A percentile compares a stretch with the other conserved stretches of the same genome.
Conservation (phyloP, 2,797 vertebrate species). For the Aphelocoma californica region DNA sequence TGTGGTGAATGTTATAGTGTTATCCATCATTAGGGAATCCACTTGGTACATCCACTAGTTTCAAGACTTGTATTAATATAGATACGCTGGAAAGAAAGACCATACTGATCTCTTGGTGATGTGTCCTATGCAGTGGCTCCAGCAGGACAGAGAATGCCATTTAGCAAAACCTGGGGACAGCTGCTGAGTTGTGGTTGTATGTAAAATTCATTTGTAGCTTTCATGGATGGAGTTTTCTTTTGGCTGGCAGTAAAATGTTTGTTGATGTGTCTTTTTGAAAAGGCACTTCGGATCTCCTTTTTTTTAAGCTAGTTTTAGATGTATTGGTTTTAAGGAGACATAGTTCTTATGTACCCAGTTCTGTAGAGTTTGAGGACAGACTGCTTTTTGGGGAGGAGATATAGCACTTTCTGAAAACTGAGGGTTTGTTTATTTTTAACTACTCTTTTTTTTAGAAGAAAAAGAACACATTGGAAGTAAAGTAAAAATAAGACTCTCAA, state of each 20-base stretch:
- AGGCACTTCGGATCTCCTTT: not conserved
- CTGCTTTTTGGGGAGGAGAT: not conserved
- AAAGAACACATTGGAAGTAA: not conserved
- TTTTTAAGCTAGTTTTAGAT: not conserved
- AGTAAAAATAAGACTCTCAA: not conserved
- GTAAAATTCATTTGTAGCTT: not conserved
- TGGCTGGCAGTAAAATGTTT: not conserved
- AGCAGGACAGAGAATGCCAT: not conserved
- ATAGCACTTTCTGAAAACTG: not conserved
- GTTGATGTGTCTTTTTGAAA: not conserved
- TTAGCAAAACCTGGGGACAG: not conserved
- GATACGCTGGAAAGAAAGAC: not conserved
- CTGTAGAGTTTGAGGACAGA: not conserved
- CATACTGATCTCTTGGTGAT: not conserved
- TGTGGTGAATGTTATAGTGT: fast-evolving
- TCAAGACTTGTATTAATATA: not conserved
- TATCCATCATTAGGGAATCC: not conserved
- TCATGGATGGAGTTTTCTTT: not conserved
- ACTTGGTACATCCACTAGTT: not conserved
- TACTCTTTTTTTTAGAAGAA: not conserved
- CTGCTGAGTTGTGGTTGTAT: not conserved
- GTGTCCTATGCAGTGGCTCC: not conserved
- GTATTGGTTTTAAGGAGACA: not conserved
- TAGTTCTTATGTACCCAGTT: not conserved
- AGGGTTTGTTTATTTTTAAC: not conserved